Evolutionary conservation across 2,797 vertebrate genomes (phyloP).

Genomic region (Podarcis lilfordi): DNA sequence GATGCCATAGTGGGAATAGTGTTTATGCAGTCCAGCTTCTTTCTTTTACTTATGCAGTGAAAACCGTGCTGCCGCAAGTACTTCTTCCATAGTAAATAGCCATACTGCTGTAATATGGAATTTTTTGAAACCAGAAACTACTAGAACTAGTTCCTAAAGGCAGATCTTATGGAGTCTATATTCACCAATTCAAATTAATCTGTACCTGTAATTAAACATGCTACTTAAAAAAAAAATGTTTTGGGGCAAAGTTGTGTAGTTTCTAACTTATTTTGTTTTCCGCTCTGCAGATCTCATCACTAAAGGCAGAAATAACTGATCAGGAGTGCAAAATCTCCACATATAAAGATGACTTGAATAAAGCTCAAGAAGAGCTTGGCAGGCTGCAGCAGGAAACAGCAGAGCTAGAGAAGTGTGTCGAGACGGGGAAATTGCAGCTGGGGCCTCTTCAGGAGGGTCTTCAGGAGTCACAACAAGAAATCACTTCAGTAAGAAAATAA

Average conservation of each 20-base stretch:
- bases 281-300: slow-evolving; percentile 85
- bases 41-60: neutral
- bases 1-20: neutral
- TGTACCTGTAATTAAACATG: too few relatives aligned
- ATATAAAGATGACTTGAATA: slow-evolving; percentile 91
- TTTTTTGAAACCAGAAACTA: too few relatives aligned
- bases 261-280: neutral
- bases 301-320: slow-evolving; percentile 90
- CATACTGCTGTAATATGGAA: too few relatives aligned
- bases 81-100: neutral
- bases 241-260: neutral
- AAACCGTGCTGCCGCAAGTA: neutral
- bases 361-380: slow-evolving; percentile 90
- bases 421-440: slow-evolving; percentile 88
- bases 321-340: slow-evolving; percentile 92
- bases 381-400: slow-evolving; percentile 92
- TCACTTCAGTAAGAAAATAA: slow-evolving; percentile 85
- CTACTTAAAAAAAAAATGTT: neutral
- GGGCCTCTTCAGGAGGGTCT: slow-evolving; percentile 91
- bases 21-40: neutral
- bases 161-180: too few relatives aligned
- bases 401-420: slow-evolving; percentile 89
- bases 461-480: slow-evolving; percentile 90
- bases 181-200: too few relatives aligned
- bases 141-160: too few relatives aligned